A percentile compares a stretch with the other conserved stretches of the same genome.
phyloP scores from a whole-genome alignment of 1,140 invertebrate species.

The Anastrepha obliqua region DNA sequence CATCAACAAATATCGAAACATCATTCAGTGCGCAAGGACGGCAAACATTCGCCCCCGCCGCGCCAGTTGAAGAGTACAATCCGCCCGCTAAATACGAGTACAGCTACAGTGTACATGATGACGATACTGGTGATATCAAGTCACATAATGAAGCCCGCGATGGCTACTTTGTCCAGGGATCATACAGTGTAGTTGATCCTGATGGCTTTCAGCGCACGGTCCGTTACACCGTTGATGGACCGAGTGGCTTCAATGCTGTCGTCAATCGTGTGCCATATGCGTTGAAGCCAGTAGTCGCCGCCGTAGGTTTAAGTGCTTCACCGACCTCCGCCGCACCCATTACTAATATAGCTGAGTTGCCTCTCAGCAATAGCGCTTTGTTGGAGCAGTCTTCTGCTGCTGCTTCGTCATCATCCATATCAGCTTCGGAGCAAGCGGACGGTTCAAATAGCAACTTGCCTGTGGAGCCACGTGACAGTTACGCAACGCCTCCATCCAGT shows the following conservation, averaged over 20 bases:
- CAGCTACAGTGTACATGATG: conserved; percentile 82
- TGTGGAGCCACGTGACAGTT: conserved; percentile 8
- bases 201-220: conserved; percentile 74
- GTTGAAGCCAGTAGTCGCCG: neutral
- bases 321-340: neutral
- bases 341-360: neutral
- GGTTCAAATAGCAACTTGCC: neutral
- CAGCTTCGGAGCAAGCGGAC: neutral
- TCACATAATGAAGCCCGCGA: conserved; percentile 72
- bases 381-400: neutral
- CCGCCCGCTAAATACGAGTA: conserved; percentile 82
- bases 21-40: conserved; percentile 5
- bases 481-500: neutral
- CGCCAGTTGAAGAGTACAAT: conserved; percentile 65
- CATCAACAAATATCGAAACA: neutral
- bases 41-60: neutral
- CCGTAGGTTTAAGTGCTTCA: neutral
- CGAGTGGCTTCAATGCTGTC: conserved; percentile 75
- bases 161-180: conserved; percentile 74
- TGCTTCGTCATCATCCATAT: neutral
- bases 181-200: conserved; percentile 73
- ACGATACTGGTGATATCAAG: conserved; percentile 74
- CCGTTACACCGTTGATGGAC: conserved; percentile 72
- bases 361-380: neutral
- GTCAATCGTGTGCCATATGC: conserved; percentile 71